These are phyloP conservation scores for Gambusia yucatana DNA, from an alignment of 2,797 vertebrate genomes.

Conservation along the genomic window DNA sequence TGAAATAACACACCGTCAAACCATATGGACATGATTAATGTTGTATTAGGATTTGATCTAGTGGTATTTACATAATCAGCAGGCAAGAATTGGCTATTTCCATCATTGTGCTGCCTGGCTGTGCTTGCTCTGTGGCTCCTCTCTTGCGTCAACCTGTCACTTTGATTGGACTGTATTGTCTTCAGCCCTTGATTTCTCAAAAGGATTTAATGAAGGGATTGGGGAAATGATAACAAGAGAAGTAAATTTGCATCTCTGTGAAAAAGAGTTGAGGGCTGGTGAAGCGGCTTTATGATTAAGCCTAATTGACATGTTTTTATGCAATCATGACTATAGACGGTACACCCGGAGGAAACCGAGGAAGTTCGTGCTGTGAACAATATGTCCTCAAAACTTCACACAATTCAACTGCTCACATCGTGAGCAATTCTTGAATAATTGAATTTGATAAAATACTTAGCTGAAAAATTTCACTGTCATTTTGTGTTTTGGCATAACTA, in stretches of 20 bases:
- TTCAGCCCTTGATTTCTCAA: conserved; percentile 49
- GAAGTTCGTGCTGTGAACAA: not conserved
- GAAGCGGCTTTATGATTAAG: not conserved
- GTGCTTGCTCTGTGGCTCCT: conserved; percentile 22
- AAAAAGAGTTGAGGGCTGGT: not conserved
- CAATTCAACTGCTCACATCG: not conserved
- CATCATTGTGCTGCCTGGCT: conserved; percentile 21
- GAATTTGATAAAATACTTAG: not conserved
- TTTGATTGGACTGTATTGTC: conserved; percentile 50
- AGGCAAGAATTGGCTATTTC: conserved; percentile 58
- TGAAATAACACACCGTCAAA: conserved; percentile 69
- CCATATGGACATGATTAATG: conserved; percentile 75
- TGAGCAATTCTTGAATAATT: not conserved
- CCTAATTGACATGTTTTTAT: conserved; percentile 9
- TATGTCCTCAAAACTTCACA: not conserved
- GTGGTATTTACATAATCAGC: conserved; percentile 76
- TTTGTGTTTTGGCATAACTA: not conserved
- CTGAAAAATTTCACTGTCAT: not conserved
- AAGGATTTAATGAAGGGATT: conserved; percentile 51
- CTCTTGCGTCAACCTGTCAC: conserved; percentile 35
- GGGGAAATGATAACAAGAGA: conserved; percentile 36
- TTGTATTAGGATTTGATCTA: conserved; percentile 67
- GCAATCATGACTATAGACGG: not conserved
- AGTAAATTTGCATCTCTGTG: conserved; percentile 25
- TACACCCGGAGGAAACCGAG: not conserved